Percentiles rank a stretch among this genome's conserved stretches.
These are phyloP conservation scores for Listronotus bonariensis DNA, from an alignment of 1,140 invertebrate species.

Conservation along the genomic window DNA sequence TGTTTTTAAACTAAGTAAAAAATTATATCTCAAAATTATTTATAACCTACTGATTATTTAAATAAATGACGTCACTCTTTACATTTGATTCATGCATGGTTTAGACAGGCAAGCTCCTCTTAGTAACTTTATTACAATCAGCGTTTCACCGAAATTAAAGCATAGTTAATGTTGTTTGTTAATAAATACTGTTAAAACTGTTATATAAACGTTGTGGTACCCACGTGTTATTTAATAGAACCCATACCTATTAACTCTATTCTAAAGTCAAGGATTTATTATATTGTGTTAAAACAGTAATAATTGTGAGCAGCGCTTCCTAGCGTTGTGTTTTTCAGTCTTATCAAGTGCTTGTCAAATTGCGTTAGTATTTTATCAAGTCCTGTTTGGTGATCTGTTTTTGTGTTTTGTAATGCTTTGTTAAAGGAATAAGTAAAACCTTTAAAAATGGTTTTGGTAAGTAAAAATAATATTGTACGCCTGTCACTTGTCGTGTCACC, in stretches of 20 bases:
- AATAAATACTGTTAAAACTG: not conserved
- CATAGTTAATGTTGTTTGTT: too few species aligned
- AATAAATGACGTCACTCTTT: constrained; percentile 19
- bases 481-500: too few species aligned
- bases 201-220: not conserved
- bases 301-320: constrained; percentile 31
- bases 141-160: constrained; percentile 21
- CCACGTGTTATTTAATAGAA: constrained; percentile 23
- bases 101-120: not conserved
- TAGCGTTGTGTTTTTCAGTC: constrained; percentile 29
- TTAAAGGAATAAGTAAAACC: constrained; percentile 5
- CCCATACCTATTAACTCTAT: constrained; percentile 17
- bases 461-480: too few species aligned
- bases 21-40: not conserved
- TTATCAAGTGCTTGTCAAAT: constrained; percentile 29
- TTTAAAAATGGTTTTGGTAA: too few species aligned
- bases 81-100: constrained; percentile 9
- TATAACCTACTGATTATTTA: constrained; percentile 8
- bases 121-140: not conserved
- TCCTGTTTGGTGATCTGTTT: constrained; percentile 6
- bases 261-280: constrained; percentile 37
- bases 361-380: constrained; percentile 3
- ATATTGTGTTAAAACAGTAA: constrained; percentile 27
- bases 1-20: too few species aligned
- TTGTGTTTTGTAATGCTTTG: constrained; percentile 19